A percentile compares a stretch with the other conserved stretches of the same genome.
phyloP scores from a whole-genome alignment of 2,888 invertebrate genomes.

The Synergus umbraculus region DNA sequence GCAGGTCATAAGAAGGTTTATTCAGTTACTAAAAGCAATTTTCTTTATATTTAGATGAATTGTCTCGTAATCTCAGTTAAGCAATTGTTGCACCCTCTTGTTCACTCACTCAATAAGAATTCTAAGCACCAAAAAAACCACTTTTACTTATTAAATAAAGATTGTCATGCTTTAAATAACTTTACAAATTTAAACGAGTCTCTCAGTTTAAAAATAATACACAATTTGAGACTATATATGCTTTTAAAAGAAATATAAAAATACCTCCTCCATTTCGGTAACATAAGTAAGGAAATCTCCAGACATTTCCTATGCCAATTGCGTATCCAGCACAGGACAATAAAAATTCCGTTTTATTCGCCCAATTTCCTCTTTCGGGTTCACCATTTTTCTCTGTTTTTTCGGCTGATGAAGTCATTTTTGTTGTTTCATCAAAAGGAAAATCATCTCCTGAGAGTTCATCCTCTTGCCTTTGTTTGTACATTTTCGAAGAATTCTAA shows the following conservation, averaged over 20 bases:
- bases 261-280: constrained; percentile 92
- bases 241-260: constrained; percentile 49
- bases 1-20: neutral
- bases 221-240: neutral
- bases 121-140: neutral
- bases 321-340: constrained; percentile 91
- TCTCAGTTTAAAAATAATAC: neutral
- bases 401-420: constrained; percentile 26
- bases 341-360: constrained; percentile 86
- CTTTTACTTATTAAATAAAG: constrained; percentile 5
- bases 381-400: constrained; percentile 48
- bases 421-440: constrained; percentile 40
- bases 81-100: neutral
- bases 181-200: neutral
- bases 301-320: constrained; percentile 91
- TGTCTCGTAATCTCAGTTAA: neutral
- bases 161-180: neutral
- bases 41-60: neutral
- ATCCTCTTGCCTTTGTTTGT: constrained; percentile 23
- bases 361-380: constrained; percentile 84
- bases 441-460: constrained; percentile 40
- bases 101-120: neutral
- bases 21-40: no score
- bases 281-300: constrained; percentile 92
- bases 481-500: neutral